Evolutionary conservation across 2,797 vertebrate species (phyloP), one percentile per base, ranked within the genome.

Genomic region (Bucorvus abyssinicus): DNA sequence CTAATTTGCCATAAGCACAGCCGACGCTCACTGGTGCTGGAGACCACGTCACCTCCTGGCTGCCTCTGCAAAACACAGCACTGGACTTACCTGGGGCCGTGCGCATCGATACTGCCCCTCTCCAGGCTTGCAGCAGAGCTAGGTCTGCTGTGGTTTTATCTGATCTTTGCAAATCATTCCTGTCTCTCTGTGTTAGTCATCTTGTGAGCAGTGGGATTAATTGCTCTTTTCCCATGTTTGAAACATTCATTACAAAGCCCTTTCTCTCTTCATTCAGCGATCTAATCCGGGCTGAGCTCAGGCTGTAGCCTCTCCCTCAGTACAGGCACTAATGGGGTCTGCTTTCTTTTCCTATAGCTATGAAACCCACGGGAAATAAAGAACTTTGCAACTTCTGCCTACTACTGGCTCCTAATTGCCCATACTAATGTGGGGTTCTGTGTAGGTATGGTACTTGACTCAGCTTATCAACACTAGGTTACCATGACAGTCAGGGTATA

Each of bases 21-120:
- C 21, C 47, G 20, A 22, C 21, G 47, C 20, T 49, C 47, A 22
- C 20, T 49, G 47, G 47, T 49, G 47, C 22, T 49, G 21, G 47
- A 55, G 68, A 30, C 29, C 30, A 0, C 1, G 3, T 19, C 69
- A 42, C 27, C 47, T 32, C 67, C 7, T 30, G 81, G 40, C 55
- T 63, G 34, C 32, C 8, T 45, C n/a, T 74, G 52, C 0, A 4
- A 5, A 36, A 10, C 12, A 6, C 7, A 4, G 67, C 1, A 1
- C 21, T 26, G 50, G 38, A 9, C 12, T 42, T 42, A 11, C 15
- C 23, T 8, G 49, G 50, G 29, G 9, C 12, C 6, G 0, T 4
- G 49, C 10, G 5, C 16, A 14, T 9, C 0, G 2, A 45, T 7
- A 3, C 20, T 19, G 75, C 30, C 50, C 24, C 57, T 60, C 24